Base-by-base conservation (phyloP, 2,113 vertebrate genomes). In the Rattus norvegicus region DNA sequence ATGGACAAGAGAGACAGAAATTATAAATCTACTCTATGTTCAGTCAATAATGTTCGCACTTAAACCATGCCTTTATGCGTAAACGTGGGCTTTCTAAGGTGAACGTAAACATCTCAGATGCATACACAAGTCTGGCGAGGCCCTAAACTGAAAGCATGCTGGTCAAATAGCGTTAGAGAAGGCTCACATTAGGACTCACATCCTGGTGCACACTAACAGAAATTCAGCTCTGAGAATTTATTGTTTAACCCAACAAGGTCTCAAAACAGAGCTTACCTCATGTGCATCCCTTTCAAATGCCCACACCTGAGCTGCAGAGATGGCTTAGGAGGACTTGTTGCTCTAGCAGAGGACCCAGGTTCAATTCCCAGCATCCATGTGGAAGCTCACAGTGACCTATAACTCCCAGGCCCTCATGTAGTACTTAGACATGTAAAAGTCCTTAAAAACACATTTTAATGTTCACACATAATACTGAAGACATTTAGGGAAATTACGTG, bases 1-100 rank as follows among this genome's bases (percentile, higher is more conserved):
- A 26, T 0, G 28, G 10, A 49, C 17, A 49, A 49, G 28, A 86
- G 28, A 1, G 4, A 43, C 2, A 43, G 30, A 61, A 20, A 92
- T 69, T 26, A 69, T 36, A 24, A 87, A 63, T 61, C 70, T 36
- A n/a, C 13, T 77, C 30, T 36, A 28, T 0, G 39, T 39, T 49
- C 43, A 5, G 24, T 67, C 59, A 43, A 26, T 72, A 20, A 69
- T 47, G 17, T 70, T 84, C 26, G 19, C 2, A 5, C 8, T 87
- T 86, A 91, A 85, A 88, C 33, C 16, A 85, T 61, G 65, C 12
- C 69, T 96, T 95, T 88, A 92, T 49, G 56, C 16, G 11, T 20
- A 28, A 73, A 16, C 4, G 0, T 10, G 30, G 59, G 81, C 73
- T 77, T 86, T 70, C 63, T 94, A 72, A 93, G 73, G 61, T 54